Base-by-base conservation (phyloP, 2,113 vertebrate species). In the Aviceda subcristata region DNA sequence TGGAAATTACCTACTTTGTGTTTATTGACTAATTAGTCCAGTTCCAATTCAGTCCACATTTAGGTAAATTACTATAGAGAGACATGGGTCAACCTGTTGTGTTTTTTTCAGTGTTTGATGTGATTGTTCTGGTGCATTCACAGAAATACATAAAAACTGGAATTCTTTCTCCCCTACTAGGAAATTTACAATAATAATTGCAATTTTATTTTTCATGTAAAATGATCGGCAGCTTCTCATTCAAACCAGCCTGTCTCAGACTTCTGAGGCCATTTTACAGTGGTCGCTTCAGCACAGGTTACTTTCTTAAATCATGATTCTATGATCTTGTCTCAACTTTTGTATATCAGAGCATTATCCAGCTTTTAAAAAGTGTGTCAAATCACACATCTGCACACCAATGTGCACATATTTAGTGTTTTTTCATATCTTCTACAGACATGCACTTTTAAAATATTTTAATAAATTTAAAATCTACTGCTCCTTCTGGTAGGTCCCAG, bases 1-100 rank as follows among this genome's bases (percentile, higher is more conserved):
- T 86, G 55, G 59, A 86, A 93, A 90, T 94, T 0, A 85, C 75
- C 85, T 95, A 57, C 46, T 96, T 96, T 88, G 36, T 88, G 34
- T 92, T 93, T 50, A 30, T 22, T 86, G 63, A 59, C 67, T 88
- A 94, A 90, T 94, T 92, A 94, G 41, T 92, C 57, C 55, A 46
- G 87, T 93, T 95, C 67, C 57, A 78, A 92, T 88, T 93, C 74
- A 88, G 50, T 90, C 88, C 53, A 85, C 62, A 95, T 83, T 80
- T 79, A 93, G 63, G 81, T 83, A 88, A 96, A 96, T 88, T 78
- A 69, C 87, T 86, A 94, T 38, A 92, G 67, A 79, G 74, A 64
- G 43, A 88, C 21, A 5, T 88, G 23, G 67, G 29, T 88, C 73
- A 82, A 92, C 16, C 19, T 62, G 24, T 27, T 76, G 12, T 22